Conservation (phyloP, 2,888 invertebrate genomes). For the Eupithecia pulchellata region DNA sequence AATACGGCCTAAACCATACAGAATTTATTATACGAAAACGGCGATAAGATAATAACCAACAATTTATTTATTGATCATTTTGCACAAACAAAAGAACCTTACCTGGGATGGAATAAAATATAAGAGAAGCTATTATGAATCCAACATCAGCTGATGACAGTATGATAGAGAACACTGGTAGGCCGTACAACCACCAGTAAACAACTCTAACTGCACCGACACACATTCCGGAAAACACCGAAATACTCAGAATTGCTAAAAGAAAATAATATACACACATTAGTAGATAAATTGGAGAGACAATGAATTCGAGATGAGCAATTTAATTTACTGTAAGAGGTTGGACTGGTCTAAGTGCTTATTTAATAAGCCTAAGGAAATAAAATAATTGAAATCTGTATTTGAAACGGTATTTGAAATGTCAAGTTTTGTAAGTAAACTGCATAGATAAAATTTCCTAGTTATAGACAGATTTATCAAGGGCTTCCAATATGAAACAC, state of each 20-base stretch:
- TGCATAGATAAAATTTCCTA: neutral
- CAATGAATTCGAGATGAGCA: too few species aligned
- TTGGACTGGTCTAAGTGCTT: too few species aligned
- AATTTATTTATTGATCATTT: too few species aligned
- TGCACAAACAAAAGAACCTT: too few species aligned
- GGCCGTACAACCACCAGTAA: constrained; percentile 87
- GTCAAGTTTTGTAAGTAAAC: neutral
- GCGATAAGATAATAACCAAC: too few species aligned
- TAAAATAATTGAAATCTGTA: too few species aligned
- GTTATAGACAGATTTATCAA: neutral
- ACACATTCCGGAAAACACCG: constrained; percentile 82
- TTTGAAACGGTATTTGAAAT: too few species aligned
- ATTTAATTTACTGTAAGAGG: too few species aligned
- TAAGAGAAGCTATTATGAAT: constrained; percentile 84
- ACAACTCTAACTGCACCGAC: constrained; percentile 86
- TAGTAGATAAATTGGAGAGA: neutral
- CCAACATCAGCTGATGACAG: constrained; percentile 86
- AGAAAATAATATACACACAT: constrained; percentile 6
- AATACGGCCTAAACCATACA: too few species aligned
- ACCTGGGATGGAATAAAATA: constrained; percentile 87
- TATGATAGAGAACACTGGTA: constrained; percentile 86
- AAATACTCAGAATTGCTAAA: constrained; percentile 80
- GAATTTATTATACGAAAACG: too few species aligned
- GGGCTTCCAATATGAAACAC: neutral
- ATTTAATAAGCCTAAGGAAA: too few species aligned